Evolutionary conservation across 1,140 invertebrate species (phyloP).

Genomic region (Drosophila chauvacae): DNA sequence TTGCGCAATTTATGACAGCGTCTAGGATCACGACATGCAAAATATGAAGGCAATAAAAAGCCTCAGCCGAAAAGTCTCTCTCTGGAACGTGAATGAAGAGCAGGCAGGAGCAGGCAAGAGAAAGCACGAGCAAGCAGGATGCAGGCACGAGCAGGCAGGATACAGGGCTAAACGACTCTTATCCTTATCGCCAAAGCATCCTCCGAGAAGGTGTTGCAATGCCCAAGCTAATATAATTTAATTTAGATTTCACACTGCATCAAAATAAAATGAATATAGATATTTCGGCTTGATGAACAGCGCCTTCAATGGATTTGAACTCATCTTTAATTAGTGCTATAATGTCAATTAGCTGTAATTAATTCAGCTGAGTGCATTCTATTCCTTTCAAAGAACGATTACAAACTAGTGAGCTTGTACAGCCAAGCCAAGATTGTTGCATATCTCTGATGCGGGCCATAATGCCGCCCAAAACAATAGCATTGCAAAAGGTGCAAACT

Average conservation of each 20-base stretch:
- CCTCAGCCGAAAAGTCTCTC: constrained; percentile 24
- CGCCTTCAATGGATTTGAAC: neutral
- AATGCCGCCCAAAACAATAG: neutral
- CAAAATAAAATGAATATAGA: neutral
- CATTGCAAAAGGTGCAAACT: constrained; percentile 35
- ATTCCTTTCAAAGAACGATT: neutral
- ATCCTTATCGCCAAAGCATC: constrained; percentile 14
- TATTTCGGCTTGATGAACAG: constrained; percentile 1
- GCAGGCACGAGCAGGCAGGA: neutral
- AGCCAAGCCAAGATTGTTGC: neutral
- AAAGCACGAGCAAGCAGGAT: too few relatives aligned
- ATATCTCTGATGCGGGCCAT: neutral
- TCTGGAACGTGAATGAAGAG: neutral
- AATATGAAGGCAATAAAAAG: constrained; percentile 60
- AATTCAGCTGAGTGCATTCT: neutral
- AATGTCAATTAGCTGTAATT: constrained; percentile 7
- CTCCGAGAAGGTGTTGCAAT: constrained; percentile 33
- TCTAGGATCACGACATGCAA: constrained; percentile 54
- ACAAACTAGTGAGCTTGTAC: neutral
- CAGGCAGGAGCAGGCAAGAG: too few relatives aligned
- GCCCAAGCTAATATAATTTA: constrained; percentile 23
- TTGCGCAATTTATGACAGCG: constrained; percentile 57
- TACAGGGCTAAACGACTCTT: neutral
- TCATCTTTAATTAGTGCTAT: neutral
- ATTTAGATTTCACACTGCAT: neutral